phyloP scores from a whole-genome alignment of 2,113 vertebrate species.

The Passer montanus region DNA sequence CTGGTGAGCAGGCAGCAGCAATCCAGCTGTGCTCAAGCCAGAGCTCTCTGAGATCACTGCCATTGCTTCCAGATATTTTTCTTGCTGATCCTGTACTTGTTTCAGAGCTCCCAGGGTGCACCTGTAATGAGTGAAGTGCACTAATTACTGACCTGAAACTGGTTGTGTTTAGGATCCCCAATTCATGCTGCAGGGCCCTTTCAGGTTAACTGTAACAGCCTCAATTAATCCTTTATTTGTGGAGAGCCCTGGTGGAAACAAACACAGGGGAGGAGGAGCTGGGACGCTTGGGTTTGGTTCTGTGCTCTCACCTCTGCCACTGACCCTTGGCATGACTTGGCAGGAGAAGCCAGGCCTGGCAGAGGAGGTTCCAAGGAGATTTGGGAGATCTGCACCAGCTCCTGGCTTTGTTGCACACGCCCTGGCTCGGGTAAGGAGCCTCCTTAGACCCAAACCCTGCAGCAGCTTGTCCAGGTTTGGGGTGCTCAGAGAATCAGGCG shows the following conservation, averaged over 20 bases:
- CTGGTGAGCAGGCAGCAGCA: background rate
- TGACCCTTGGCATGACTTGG: background rate
- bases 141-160: conserved; percentile 34
- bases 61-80: conserved; percentile 5
- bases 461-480: background rate
- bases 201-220: background rate
- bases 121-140: background rate
- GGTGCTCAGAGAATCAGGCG: background rate
- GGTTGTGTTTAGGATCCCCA: background rate
- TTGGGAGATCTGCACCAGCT: background rate
- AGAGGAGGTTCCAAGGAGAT: background rate
- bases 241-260: background rate
- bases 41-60: background rate
- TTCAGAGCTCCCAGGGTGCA: conserved; percentile 13
- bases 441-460: background rate
- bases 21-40: background rate
- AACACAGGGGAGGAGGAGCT: background rate
- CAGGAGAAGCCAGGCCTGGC: background rate
- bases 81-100: conserved; percentile 22
- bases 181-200: conserved; percentile 8
- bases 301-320: background rate
- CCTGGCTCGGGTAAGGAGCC: background rate
- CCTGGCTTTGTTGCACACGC: background rate
- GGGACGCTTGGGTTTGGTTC: background rate
- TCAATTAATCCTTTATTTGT: background rate